phyloP scores from a whole-genome alignment of 2,113 vertebrate genomes.

The Sarotherodon lohbergeri region DNA sequence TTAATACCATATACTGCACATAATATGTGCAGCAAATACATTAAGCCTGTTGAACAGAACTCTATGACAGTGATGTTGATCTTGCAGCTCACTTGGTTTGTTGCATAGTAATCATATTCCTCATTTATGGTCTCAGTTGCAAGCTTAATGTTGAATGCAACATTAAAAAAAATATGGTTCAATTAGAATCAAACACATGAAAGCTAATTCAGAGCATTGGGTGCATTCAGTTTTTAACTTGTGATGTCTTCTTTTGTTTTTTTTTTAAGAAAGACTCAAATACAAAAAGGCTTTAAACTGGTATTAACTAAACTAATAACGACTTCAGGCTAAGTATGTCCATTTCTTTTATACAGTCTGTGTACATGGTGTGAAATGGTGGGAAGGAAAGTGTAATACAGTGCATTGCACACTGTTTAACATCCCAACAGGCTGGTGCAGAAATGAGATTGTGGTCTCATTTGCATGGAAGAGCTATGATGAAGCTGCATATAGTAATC shows the following conservation, averaged over 20 bases:
- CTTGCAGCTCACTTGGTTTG: background rate
- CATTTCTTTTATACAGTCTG: background rate
- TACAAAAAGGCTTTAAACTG: background rate
- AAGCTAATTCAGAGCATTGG: background rate
- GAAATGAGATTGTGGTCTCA: constrained; percentile 41
- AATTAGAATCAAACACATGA: background rate
- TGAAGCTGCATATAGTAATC: constrained; percentile 34
- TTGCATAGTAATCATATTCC: background rate
- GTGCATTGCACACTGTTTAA: background rate
- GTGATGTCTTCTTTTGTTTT: background rate
- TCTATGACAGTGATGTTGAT: background rate
- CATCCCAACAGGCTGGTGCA: background rate
- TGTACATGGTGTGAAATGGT: background rate
- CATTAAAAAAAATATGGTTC: background rate
- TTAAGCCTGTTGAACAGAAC: background rate
- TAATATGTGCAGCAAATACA: background rate
- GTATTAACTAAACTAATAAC: background rate
- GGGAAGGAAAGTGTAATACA: background rate
- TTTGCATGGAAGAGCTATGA: constrained; percentile 52
- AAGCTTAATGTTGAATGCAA: background rate
- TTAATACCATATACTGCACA: background rate
- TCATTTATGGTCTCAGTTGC: background rate
- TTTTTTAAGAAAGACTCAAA: background rate
- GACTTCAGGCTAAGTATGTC: background rate
- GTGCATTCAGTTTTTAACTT: background rate